Evolutionary conservation across 1,140 invertebrate species (phyloP).

Genomic region (Drosophila rhopaloa): DNA sequence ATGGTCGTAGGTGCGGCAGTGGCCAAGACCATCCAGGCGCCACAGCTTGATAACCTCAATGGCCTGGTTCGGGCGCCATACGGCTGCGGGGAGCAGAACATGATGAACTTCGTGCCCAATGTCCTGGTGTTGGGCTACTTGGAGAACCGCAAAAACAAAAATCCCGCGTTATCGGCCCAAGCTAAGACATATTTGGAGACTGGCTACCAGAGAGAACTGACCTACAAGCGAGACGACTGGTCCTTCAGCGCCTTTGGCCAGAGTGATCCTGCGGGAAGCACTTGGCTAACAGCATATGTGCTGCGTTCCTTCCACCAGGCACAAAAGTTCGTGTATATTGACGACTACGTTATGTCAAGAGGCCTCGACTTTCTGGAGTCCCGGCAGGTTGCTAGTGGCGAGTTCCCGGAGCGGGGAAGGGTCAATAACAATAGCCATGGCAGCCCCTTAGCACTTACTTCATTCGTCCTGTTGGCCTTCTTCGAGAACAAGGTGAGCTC

Average conservation of each 20-base stretch:
- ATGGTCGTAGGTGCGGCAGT: conserved; percentile 90
- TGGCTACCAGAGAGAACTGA: conserved; percentile 96
- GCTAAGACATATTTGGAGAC: conserved; percentile 91
- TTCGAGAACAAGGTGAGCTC: conserved; percentile 88
- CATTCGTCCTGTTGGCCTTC: conserved; percentile 93
- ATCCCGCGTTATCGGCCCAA: conserved; percentile 83
- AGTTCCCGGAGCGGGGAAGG: conserved; percentile 91
- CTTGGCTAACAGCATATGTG: conserved; percentile 97
- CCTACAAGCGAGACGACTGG: conserved; percentile 94
- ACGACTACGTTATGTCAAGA: conserved; percentile 88
- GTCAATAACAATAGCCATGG: conserved; percentile 81
- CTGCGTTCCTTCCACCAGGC: conserved; percentile 94
- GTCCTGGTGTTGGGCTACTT: conserved; percentile 93
- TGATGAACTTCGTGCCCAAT: conserved; percentile 96
- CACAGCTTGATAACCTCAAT: conserved; percentile 90
- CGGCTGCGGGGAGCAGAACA: conserved; percentile 98
- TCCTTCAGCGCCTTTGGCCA: conserved; percentile 97
- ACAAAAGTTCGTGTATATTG: conserved; percentile 91
- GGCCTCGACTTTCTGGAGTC: conserved; percentile 92
- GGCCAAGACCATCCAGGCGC: conserved; percentile 87
- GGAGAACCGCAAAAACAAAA: conserved; percentile 50
- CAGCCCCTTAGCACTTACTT: conserved; percentile 91
- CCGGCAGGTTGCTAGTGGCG: conserved; percentile 88
- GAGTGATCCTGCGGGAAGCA: conserved; percentile 90
- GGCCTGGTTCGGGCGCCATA: conserved; percentile 92